phyloP scores from a whole-genome alignment of 2,113 vertebrate genomes.

The Ptilorrhoa leucosticta region DNA sequence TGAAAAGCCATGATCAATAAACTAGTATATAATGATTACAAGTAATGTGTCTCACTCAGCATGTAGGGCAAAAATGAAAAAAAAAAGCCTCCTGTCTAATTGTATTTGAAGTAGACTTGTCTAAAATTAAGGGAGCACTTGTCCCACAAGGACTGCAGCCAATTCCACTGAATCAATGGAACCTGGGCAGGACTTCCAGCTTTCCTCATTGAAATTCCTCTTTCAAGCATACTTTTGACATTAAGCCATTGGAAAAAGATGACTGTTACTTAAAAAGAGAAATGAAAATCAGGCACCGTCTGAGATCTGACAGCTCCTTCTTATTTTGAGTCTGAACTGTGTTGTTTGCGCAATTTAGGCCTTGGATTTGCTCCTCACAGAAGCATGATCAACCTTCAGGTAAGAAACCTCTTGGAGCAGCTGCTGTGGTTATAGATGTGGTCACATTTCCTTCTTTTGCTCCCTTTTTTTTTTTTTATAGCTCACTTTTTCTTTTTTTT shows the following conservation, averaged over 20 bases:
- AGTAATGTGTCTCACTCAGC: not conserved
- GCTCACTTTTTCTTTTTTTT: not conserved
- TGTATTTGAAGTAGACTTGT: constrained; percentile 21
- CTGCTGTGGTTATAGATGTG: not conserved
- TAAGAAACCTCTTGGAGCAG: not conserved
- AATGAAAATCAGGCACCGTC: not conserved
- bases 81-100: not conserved
- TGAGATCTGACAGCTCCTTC: not conserved
- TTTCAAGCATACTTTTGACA: not conserved
- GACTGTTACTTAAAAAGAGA: not conserved
- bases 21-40: constrained; percentile 14
- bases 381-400: not conserved
- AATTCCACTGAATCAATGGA: not conserved
- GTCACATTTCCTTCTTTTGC: not conserved
- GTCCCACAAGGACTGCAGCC: not conserved
- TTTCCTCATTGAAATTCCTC: not conserved
- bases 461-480: too few species aligned
- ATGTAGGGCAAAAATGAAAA: not conserved
- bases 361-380: not conserved
- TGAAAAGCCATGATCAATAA: constrained; percentile 42
- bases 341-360: not conserved
- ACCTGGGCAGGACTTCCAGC: not conserved
- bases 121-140: constrained; percentile 8
- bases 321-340: not conserved
- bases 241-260: not conserved